phyloP scores from a whole-genome alignment of 2,797 vertebrate species.

The Semaprochilodus insignis region DNA sequence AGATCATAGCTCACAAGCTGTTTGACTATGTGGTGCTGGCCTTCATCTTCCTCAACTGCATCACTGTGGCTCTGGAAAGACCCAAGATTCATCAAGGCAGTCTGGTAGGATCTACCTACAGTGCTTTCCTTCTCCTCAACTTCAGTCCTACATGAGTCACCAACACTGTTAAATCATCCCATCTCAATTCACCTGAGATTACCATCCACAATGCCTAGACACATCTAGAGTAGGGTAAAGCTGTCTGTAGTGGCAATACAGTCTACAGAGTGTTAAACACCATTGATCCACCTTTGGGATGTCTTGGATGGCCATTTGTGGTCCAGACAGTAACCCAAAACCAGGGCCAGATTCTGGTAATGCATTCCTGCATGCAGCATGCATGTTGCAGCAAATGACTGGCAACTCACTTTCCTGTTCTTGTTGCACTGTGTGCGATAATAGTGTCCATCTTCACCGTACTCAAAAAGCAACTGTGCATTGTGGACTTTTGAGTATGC shows the following conservation, averaged over 20 bases:
- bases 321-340: not conserved
- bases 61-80: constrained; percentile 95
- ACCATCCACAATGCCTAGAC: too few species aligned
- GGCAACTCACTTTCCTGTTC: too few species aligned
- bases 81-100: constrained; percentile 93
- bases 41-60: constrained; percentile 98
- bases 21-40: constrained; percentile 95
- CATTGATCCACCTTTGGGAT: not conserved
- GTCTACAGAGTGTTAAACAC: not conserved
- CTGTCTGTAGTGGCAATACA: not conserved
- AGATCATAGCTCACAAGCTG: constrained; percentile 93
- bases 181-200: too few species aligned
- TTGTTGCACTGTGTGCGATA: too few species aligned
- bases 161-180: too few species aligned
- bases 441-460: too few species aligned
- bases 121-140: not conserved
- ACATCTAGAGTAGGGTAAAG: not conserved
- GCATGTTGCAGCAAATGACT: too few species aligned
- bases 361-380: not conserved
- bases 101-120: constrained; percentile 75
- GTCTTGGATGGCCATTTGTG: not conserved
- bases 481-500: too few species aligned
- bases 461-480: too few species aligned
- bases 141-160: not conserved
- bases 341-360: not conserved